Conservation (phyloP, 2,113 vertebrate genomes). For the Mobula hypostoma region DNA sequence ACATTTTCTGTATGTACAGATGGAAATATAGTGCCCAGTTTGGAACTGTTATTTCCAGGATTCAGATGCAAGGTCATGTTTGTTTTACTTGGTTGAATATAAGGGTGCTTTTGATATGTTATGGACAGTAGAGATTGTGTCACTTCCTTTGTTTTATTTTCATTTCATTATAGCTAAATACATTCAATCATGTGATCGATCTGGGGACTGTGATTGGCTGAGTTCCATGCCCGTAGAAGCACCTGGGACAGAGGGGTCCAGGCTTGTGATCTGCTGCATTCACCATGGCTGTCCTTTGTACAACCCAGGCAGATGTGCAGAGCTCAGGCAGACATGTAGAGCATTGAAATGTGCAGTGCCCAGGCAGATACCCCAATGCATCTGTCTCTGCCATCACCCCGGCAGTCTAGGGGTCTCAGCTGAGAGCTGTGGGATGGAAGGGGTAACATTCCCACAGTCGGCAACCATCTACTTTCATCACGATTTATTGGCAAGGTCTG, state of each 20-base stretch:
- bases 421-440: no score
- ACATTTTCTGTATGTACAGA: background rate
- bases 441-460: no score
- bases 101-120: background rate
- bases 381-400: no score
- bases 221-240: background rate
- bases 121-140: background rate
- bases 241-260: background rate
- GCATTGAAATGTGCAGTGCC: no score
- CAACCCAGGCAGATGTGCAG: no score
- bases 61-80: background rate
- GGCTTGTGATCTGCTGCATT: background rate
- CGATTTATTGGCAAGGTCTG: no score
- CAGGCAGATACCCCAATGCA: no score
- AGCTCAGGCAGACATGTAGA: no score
- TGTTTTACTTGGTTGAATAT: constrained; percentile 1
- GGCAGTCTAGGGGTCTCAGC: no score
- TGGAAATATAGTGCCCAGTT: background rate
- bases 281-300: background rate
- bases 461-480: no score
- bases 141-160: background rate
- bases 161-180: background rate
- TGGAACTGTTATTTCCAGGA: background rate
- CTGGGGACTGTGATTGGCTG: background rate
- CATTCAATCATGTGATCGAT: background rate